These are phyloP conservation scores for Notoglanidium macrostoma DNA, from an alignment of 2,797 vertebrate species.

Conservation along the genomic window DNA sequence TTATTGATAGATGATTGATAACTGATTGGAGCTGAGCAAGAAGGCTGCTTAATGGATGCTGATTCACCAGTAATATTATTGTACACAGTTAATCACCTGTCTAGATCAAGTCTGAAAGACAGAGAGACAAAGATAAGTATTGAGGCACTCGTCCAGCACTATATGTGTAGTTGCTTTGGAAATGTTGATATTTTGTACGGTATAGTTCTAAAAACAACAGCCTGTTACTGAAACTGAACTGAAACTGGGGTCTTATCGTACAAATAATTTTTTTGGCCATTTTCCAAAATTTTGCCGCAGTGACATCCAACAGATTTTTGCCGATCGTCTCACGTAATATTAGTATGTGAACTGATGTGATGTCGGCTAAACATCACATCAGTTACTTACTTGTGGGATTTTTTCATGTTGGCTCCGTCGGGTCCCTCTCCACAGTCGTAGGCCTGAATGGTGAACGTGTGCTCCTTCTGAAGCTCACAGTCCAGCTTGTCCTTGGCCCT, in stretches of 20 bases:
- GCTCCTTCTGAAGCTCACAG: slow-evolving; percentile 97
- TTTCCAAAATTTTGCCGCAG: not conserved
- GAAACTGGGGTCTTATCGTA: not conserved
- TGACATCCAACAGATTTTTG: not conserved
- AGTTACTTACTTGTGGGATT: slow-evolving; percentile 95
- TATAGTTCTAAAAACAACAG: not conserved
- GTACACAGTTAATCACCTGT: not conserved
- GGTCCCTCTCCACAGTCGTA: slow-evolving; percentile 96
- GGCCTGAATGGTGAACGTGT: slow-evolving; percentile 95
- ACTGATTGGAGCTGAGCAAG: slow-evolving; percentile 7
- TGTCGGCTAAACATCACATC: not conserved
- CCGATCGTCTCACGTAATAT: not conserved
- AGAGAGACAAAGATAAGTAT: not conserved
- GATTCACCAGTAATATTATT: not conserved
- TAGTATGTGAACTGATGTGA: not conserved
- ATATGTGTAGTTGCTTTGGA: not conserved
- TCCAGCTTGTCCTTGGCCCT: slow-evolving; percentile 92
- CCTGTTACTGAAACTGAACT: not conserved
- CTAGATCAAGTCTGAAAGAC: too few relatives aligned
- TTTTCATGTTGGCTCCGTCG: slow-evolving; percentile 87
- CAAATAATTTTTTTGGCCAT: not conserved
- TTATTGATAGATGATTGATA: slow-evolving; percentile 30
- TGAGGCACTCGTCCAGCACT: not conserved
- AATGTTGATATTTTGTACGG: not conserved
- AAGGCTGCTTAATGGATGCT: not conserved